A percentile compares a stretch with the other conserved stretches of the same genome.
Evolutionary conservation across 2,888 invertebrate species (phyloP).

Genomic region (Hypomecis atomaria): DNA sequence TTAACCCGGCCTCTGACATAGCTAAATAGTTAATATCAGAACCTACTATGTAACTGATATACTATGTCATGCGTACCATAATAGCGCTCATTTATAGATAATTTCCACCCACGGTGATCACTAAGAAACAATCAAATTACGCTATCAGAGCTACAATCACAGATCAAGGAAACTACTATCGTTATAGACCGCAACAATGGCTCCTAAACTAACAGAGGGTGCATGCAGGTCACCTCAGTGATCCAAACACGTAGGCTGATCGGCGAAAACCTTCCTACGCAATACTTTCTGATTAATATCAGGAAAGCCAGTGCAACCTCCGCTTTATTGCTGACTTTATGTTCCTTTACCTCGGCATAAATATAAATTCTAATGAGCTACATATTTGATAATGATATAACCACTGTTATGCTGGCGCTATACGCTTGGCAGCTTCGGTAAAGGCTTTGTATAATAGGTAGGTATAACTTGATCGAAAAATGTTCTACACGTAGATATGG

Average conservation of each 20-base stretch:
- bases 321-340: constrained; percentile 39
- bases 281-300: constrained; percentile 64
- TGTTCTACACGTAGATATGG: no score
- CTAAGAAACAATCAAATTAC: no score
- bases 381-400: constrained; percentile 34
- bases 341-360: constrained; percentile 36
- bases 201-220: constrained; percentile 44
- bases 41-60: no score
- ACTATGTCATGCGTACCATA: no score
- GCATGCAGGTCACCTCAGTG: constrained; percentile 71
- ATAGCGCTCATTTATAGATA: no score
- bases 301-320: constrained; percentile 40
- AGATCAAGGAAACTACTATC: background rate
- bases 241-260: constrained; percentile 74
- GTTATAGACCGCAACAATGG: constrained; percentile 4
- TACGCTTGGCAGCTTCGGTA: background rate
- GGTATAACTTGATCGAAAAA: no score
- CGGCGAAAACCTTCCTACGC: constrained; percentile 71
- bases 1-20: no score
- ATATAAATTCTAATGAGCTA: constrained; percentile 35
- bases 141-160: no score
- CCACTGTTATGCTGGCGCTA: background rate
- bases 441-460: no score
- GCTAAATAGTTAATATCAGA: no score
- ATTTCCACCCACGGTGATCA: no score